Base-by-base conservation (phyloP, 2,797 vertebrate genomes). In the Thunnus albacares region DNA sequence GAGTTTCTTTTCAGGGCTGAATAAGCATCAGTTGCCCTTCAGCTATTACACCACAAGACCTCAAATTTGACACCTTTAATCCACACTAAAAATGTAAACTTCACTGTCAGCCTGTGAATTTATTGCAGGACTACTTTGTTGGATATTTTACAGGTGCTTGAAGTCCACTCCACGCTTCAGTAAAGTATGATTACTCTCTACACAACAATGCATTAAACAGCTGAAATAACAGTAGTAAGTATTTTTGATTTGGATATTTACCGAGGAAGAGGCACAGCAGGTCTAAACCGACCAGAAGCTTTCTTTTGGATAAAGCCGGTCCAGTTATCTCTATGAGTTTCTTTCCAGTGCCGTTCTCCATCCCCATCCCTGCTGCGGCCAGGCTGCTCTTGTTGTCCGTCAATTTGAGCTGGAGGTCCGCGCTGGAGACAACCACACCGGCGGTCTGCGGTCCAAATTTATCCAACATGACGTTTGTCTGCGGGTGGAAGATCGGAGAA, bases 201-300 rank as follows among this genome's bases (percentile, higher is more conserved):
- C 38, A 8, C 12, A 78, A 8, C 3, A 5, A 10, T 11, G 5
- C 13, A 17, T 62, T 66, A 26, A 56, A 68, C 56, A 57, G 20
- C n/a, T 64, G 2, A 56, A 57, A 41, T 6, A 43, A 47, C 56
- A 71, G 6, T 12, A 0, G 26, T 3, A 47, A 10, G 3, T 41
- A 9, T 35, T 15, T 14, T 10, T 10, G 17, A 15, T 58, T 38
- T 24, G 3, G 3, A 67, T 73, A 85, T 70, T 93, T 86, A 95
- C 94, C 94, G 3, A 95, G 88, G 22, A 92, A 75, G 63, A 95
- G 90, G 59, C 93, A 95, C 66, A 95, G 77, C 1, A 95, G 75
- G 75, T 95, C 94, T 43, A 94, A 79, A 4, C 82, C 91, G 2
- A 95, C 92, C 75, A 95, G 86, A 45, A 94, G 83, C 77, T 89